Conservation (phyloP, 2,113 vertebrate genomes). For the Zosterops borbonicus region DNA sequence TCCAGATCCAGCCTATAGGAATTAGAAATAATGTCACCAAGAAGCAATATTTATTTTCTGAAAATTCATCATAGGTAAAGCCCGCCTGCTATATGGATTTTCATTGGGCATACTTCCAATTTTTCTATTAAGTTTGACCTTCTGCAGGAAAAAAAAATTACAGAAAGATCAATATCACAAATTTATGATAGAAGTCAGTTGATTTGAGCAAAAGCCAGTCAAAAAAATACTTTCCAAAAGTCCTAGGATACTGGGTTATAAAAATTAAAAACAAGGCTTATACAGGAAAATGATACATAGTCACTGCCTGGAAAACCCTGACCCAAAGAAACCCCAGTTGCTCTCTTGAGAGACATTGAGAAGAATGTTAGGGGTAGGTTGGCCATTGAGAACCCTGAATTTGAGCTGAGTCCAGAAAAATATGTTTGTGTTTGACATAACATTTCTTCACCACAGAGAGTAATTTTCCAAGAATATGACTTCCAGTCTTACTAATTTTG, state of each 20-base stretch:
- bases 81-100: not conserved
- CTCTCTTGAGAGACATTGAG: not conserved
- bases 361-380: not conserved
- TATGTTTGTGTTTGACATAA: not conserved
- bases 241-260: not conserved
- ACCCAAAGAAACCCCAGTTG: not conserved
- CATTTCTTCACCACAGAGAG: not conserved
- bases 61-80: not conserved
- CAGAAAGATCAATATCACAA: not conserved
- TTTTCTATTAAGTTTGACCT: constrained; percentile 42
- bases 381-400: not conserved
- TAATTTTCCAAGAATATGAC: not conserved
- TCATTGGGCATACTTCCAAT: constrained; percentile 22
- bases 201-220: not conserved
- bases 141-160: not conserved
- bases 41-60: constrained; percentile 15
- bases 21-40: not conserved
- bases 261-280: not conserved
- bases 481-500: not conserved
- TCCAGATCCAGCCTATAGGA: not conserved
- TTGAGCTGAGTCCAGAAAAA: not conserved
- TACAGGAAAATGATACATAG: not conserved
- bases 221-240: not conserved
- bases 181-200: not conserved
- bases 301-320: not conserved